These are phyloP conservation scores for Loxodonta africana DNA, from an alignment of 2,113 vertebrate genomes.

Conservation along the genomic window DNA sequence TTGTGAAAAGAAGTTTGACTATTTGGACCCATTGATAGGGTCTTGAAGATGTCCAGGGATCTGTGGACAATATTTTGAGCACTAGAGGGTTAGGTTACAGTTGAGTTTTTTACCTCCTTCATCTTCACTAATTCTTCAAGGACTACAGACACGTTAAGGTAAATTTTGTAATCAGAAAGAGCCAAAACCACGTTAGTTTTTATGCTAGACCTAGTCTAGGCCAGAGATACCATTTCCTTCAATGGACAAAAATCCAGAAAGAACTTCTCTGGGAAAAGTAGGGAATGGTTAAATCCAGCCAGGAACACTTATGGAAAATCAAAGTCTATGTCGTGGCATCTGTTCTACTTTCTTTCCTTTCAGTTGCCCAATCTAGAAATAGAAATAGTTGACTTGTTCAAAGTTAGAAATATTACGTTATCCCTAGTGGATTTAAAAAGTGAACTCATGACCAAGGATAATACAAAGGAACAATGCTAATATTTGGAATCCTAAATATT, in stretches of 20 bases:
- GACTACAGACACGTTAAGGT: neutral
- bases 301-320: neutral
- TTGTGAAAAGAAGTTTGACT: neutral
- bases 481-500: neutral
- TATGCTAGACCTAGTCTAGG: neutral
- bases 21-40: neutral
- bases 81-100: neutral
- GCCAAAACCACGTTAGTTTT: neutral
- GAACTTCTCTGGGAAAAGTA: neutral
- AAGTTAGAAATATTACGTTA: neutral
- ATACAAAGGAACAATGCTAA: neutral
- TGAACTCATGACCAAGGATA: neutral
- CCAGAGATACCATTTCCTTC: neutral
- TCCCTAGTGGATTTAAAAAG: neutral
- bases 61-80: neutral
- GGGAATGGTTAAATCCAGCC: neutral
- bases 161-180: neutral
- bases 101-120: neutral
- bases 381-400: neutral
- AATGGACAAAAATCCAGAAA: neutral
- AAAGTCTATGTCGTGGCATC: neutral
- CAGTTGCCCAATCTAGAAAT: neutral
- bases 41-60: neutral
- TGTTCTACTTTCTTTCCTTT: neutral
- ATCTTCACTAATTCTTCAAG: neutral